Percentiles rank a stretch among this genome's conserved stretches.
Evolutionary conservation across 2,888 invertebrate species (phyloP).

Genomic region (Himalopsyche kuldschensis): DNA sequence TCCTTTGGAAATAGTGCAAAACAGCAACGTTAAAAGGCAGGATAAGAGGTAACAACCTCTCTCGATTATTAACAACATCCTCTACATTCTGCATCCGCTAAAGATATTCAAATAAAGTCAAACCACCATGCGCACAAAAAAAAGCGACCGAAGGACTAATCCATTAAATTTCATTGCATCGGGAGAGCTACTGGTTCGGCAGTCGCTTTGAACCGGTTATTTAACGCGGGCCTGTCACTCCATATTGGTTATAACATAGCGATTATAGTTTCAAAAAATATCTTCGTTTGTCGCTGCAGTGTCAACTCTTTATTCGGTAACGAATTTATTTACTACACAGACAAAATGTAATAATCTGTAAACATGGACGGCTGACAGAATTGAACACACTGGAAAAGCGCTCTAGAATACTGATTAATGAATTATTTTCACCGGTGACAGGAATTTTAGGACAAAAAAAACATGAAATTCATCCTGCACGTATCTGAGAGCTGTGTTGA

Average conservation of each 20-base stretch:
- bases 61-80: conserved; percentile 12
- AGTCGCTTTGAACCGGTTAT: neutral
- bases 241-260: neutral
- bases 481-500: too few relatives aligned
- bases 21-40: too few relatives aligned
- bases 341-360: too few relatives aligned
- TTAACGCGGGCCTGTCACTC: neutral
- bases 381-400: too few relatives aligned
- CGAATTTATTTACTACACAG: too few relatives aligned
- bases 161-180: neutral
- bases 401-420: too few relatives aligned
- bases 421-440: too few relatives aligned
- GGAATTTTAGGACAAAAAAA: too few relatives aligned
- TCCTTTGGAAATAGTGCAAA: too few relatives aligned
- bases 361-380: too few relatives aligned
- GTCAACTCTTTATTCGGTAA: too few relatives aligned
- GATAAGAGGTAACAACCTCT: neutral
- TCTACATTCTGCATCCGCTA: neutral
- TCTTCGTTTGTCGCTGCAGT: neutral
- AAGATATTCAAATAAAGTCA: neutral
- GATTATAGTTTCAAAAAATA: neutral
- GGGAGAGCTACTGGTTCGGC: neutral
- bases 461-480: too few relatives aligned
- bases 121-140: neutral
- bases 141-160: neutral